Conservation (phyloP, 2,113 vertebrate species). For the Oreochromis spilurus region DNA sequence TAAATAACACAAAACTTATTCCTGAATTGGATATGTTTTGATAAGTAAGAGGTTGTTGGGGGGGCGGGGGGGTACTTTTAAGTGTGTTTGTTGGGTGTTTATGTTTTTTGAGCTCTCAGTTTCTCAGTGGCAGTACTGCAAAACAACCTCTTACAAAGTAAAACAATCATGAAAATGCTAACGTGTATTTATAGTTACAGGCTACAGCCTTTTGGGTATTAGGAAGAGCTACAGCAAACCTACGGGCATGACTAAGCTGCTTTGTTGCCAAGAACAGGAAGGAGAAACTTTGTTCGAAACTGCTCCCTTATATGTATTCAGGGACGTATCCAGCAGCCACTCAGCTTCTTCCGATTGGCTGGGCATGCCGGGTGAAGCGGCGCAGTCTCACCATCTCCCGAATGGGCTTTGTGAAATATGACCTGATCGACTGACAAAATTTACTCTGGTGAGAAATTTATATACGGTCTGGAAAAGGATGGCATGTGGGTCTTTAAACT, state of each 20-base stretch:
- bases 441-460: not conserved
- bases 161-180: not conserved
- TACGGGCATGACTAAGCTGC: not conserved
- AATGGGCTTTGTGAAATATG: conserved; percentile 5
- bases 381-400: not conserved
- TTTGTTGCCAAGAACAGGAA: not conserved
- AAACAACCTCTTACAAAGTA: not conserved
- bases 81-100: not conserved
- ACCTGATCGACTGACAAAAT: not conserved
- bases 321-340: not conserved
- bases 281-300: not conserved
- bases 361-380: not conserved
- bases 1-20: not conserved
- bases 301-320: not conserved
- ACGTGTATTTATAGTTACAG: not conserved
- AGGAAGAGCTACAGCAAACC: not conserved
- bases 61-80: not conserved
- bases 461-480: not conserved
- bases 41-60: too few species aligned
- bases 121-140: not conserved
- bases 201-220: not conserved
- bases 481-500: not conserved
- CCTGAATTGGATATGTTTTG: too few species aligned
- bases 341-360: not conserved
- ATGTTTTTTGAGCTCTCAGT: not conserved